Percentiles rank a stretch among this genome's conserved stretches.
phyloP scores from a whole-genome alignment of 2,888 invertebrate genomes.

The Coenonympha arcania region DNA sequence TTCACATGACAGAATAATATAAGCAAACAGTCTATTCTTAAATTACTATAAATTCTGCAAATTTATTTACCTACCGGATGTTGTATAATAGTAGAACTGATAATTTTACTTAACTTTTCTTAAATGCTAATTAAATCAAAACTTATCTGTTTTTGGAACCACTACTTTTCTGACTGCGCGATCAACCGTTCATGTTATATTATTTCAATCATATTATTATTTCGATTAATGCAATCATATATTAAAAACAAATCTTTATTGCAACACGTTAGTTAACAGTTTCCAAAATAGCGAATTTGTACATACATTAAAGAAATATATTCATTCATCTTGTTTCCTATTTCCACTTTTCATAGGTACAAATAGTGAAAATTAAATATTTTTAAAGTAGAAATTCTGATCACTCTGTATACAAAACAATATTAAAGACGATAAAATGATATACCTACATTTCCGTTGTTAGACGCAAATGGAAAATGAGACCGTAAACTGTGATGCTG shows the following conservation, averaged over 20 bases:
- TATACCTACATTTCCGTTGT: background rate
- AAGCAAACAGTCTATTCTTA: background rate
- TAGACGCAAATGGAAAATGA: background rate
- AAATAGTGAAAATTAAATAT: background rate
- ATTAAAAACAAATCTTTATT: too few species aligned
- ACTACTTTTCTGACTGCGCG: too few species aligned
- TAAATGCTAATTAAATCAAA: background rate
- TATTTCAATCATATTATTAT: too few species aligned
- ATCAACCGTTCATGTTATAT: too few species aligned
- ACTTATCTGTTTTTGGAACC: background rate
- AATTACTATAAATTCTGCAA: background rate
- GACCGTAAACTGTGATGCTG: background rate
- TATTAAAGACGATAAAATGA: background rate
- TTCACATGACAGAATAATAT: background rate
- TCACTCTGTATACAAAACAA: constrained; percentile 8
- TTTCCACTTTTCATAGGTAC: too few species aligned
- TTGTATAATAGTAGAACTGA: background rate
- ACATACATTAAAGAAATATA: too few species aligned
- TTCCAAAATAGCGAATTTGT: too few species aligned
- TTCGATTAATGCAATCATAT: too few species aligned
- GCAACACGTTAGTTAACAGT: too few species aligned
- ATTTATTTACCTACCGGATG: background rate
- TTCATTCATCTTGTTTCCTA: too few species aligned
- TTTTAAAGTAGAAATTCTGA: background rate
- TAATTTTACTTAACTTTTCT: background rate